Evolutionary conservation across 1,140 invertebrate genomes (phyloP), one percentile per base, ranked within the genome.

Genomic region (Megathymus violae): DNA sequence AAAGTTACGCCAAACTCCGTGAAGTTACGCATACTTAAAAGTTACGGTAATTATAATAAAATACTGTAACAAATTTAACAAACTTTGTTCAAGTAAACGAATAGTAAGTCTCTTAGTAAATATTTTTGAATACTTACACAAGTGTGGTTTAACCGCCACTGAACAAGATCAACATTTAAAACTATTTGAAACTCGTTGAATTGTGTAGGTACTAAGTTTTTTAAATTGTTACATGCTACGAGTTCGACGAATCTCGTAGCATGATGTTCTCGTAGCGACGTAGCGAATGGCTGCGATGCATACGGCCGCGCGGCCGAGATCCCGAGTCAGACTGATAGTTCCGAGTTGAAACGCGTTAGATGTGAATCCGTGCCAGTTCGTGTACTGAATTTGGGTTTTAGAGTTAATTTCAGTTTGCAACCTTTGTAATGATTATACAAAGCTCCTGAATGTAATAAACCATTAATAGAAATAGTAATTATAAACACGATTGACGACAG

Each of bases 281-380:
- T 51, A 64, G 69, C 62, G 64, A 15, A 22, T 22, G 10, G 65
- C 64, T 73, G 69, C 71, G 68, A n/a, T n/a, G n/a, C 69, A 81
- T 74, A 72, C 80, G 80, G 70, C 78, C 80, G 69, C 36, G 40
- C 68, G 47, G 59, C 43, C 50, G 47, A 52, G 68, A 63, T 67
- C 72, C 63, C 74, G 67, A 64, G 65, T 65, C 68, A 74, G 63
- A 82, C 78, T 79, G 76, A 71, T 71, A 65, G 59, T 31, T 65
- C 43, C 36, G 44, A n/a, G 44, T 50, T 69, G 58, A 51, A 64
- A 46, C 43, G 62, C 47, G 9, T 7, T 19, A 44, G 41, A 16
- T 44, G 41, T n/a, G 16, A 22, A n/a, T 44, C 17, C 14, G n/a
- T 22, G 19, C 19, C 19, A 43, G 1, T 10, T 16, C 16, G 16